phyloP scores from a whole-genome alignment of 2,113 vertebrate genomes.

The Formicarius rufipectus region DNA sequence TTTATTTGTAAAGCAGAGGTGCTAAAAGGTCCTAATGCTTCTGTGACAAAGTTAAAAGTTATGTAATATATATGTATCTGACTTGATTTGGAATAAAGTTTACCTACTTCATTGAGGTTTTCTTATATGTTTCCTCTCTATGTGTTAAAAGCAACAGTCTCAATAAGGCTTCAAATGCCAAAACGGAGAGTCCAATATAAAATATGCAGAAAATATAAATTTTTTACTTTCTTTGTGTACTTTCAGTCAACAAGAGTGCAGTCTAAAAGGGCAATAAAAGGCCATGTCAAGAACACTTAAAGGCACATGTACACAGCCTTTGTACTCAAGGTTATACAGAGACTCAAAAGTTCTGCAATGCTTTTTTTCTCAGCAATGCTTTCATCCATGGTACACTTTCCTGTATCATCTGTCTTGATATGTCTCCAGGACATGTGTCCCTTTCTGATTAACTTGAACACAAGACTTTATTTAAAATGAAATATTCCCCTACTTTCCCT shows the following conservation, averaged over 20 bases:
- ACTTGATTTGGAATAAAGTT: not conserved
- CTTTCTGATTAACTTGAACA: not conserved
- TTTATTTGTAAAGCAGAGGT: not conserved
- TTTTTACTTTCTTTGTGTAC: not conserved
- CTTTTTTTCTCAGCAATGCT: not conserved
- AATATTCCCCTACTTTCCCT: not conserved
- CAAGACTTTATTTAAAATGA: not conserved
- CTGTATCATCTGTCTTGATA: not conserved
- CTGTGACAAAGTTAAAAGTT: not conserved
- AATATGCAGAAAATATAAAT: not conserved
- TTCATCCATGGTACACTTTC: not conserved
- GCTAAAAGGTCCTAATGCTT: not conserved
- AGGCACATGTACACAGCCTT: not conserved
- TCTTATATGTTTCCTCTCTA: not conserved
- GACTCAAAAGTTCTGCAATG: not conserved
- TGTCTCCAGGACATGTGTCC: not conserved
- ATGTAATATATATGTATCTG: not conserved
- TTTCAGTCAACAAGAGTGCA: not conserved
- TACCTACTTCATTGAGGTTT: not conserved
- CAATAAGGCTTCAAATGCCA: not conserved
- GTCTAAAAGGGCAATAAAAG: not conserved
- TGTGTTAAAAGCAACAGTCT: not conserved
- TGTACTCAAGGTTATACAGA: not conserved
- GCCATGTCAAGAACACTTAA: not conserved
- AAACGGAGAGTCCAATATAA: not conserved